A percentile compares a stretch with the other conserved stretches of the same genome.
phyloP scores from a whole-genome alignment of 2,888 invertebrate species.

The Platypus cylindrus region DNA sequence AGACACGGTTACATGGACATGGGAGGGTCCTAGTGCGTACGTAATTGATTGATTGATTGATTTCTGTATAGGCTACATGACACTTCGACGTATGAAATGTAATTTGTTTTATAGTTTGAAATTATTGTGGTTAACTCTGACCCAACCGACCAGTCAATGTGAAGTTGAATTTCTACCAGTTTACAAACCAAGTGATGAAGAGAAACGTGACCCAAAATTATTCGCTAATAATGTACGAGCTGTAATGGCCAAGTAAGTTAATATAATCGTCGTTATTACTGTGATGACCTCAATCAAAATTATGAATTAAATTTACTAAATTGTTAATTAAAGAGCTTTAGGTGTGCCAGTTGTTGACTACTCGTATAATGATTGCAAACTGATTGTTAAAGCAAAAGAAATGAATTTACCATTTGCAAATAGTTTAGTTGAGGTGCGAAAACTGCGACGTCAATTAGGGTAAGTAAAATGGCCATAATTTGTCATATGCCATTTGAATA shows the following conservation, averaged over 20 bases:
- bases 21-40: slow-evolving; percentile 91
- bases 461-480: slow-evolving; percentile 34
- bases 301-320: not conserved
- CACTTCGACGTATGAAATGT: not conserved
- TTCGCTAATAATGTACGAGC: slow-evolving; percentile 82
- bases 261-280: too few relatives aligned
- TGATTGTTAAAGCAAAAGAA: slow-evolving; percentile 73
- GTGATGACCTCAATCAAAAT: too few relatives aligned
- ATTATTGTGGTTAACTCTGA: slow-evolving; percentile 76
- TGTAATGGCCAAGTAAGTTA: slow-evolving; percentile 80
- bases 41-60: slow-evolving; percentile 33
- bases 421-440: slow-evolving; percentile 64
- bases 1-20: slow-evolving; percentile 87
- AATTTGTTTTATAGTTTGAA: slow-evolving; percentile 48
- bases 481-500: too few relatives aligned
- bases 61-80: not conserved
- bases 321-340: slow-evolving; percentile 51
- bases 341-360: slow-evolving; percentile 81
- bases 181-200: slow-evolving; percentile 76
- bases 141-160: slow-evolving; percentile 75
- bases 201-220: slow-evolving; percentile 73
- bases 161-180: slow-evolving; percentile 90
- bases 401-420: slow-evolving; percentile 66
- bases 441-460: slow-evolving; percentile 65
- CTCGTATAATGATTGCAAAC: slow-evolving; percentile 81